phyloP scores from a whole-genome alignment of 35 echinoderm and acorn worm species.

The Heliocidaris erythrogramma region DNA sequence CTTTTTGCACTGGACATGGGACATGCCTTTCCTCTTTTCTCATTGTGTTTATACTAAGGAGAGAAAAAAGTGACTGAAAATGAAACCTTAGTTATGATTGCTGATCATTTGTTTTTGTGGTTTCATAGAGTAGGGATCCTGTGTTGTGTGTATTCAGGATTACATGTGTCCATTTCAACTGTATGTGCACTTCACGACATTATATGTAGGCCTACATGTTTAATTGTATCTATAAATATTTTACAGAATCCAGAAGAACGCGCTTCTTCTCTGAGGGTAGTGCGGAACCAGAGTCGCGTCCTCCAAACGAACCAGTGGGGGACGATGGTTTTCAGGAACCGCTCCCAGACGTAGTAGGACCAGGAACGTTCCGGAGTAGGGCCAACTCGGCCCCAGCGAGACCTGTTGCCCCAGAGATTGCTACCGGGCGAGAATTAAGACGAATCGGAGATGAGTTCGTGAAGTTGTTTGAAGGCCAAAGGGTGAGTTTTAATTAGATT shows the following conservation, averaged over 20 bases:
- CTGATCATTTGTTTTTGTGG: no score
- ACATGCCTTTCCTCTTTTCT: neutral
- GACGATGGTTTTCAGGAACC: neutral
- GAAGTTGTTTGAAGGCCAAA: neutral
- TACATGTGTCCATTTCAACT: no score
- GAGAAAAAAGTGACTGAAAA: neutral
- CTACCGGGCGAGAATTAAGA: constrained; percentile 23
- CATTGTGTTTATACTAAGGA: neutral
- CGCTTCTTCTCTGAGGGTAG: constrained; percentile 34
- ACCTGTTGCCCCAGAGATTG: constrained; percentile 38
- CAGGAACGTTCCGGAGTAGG: neutral
- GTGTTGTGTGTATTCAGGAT: neutral
- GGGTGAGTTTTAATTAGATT: neutral
- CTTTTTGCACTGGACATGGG: neutral
- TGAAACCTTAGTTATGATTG: no score
- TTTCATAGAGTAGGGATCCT: neutral
- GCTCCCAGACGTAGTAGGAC: neutral
- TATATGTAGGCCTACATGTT: neutral
- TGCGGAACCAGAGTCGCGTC: neutral
- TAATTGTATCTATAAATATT: neutral
- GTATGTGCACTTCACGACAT: neutral
- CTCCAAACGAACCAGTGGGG: neutral
- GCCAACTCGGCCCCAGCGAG: constrained; percentile 35
- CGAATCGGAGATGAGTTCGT: constrained; percentile 29
- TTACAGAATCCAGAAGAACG: constrained; percentile 33